Evolutionary conservation across 1,140 invertebrate species (phyloP).

Genomic region (Diprion similis): DNA sequence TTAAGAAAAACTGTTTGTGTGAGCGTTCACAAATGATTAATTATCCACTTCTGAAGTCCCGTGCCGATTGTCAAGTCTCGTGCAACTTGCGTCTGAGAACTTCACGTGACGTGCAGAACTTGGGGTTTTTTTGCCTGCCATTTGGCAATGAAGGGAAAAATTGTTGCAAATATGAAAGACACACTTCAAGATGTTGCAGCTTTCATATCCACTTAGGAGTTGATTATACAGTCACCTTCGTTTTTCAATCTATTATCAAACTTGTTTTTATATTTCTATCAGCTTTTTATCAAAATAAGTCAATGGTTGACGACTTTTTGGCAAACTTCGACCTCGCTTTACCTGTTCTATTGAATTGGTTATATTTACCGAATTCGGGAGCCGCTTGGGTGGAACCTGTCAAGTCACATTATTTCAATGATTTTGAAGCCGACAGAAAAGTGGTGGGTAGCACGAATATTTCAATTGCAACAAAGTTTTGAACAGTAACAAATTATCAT

Average conservation of each 20-base stretch:
- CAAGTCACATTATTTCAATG: not conserved
- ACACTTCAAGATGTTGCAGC: no score
- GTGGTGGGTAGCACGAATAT: not conserved
- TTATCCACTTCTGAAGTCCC: no score
- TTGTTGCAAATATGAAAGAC: no score
- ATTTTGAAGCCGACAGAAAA: not conserved
- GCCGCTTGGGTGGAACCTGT: not conserved
- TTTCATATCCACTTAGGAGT: not conserved
- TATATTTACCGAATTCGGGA: not conserved
- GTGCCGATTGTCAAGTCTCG: no score
- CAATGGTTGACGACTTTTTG: not conserved
- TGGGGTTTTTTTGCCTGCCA: no score
- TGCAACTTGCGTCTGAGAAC: no score
- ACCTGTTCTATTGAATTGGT: not conserved
- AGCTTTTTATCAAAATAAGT: not conserved
- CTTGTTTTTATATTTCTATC: not conserved
- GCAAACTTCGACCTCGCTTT: not conserved
- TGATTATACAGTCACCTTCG: no score
- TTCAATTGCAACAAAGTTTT: not conserved
- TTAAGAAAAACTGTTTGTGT: no score
- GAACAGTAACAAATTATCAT: not conserved
- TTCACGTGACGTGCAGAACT: no score
- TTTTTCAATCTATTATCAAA: not conserved
- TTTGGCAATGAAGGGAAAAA: no score
- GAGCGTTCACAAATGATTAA: no score